Evolutionary conservation across 2,797 vertebrate species (phyloP).

Genomic region (Artibeus jamaicensis): DNA sequence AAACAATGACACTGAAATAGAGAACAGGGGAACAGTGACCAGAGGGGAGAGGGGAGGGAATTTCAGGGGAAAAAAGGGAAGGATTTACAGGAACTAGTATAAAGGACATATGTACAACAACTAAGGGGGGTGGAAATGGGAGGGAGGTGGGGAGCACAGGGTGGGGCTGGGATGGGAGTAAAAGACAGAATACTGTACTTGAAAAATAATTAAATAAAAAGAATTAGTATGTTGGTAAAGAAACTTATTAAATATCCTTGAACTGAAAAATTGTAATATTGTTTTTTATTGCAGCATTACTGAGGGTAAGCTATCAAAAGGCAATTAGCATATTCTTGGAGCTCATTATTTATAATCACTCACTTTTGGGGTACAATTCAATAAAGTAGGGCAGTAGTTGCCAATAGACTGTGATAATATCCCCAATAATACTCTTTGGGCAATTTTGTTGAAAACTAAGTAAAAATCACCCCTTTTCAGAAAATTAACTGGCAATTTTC

Average conservation of each 20-base stretch:
- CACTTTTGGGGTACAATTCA: accelerated
- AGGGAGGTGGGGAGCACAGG: too few relatives aligned
- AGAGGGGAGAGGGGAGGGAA: too few relatives aligned
- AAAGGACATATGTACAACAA: too few relatives aligned
- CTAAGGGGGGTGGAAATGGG: too few relatives aligned
- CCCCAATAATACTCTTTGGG: not conserved
- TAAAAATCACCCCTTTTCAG: not conserved
- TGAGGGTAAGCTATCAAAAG: not conserved
- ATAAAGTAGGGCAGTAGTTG: not conserved
- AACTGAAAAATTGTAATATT: not conserved
- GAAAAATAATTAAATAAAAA: too few relatives aligned
- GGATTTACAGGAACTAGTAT: too few relatives aligned
- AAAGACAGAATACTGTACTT: too few relatives aligned
- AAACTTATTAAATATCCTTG: not conserved
- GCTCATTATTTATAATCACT: not conserved
- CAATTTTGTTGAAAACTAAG: not conserved
- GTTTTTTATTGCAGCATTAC: not conserved
- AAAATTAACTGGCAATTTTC: not conserved
- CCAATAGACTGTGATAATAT: not conserved
- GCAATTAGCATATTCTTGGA: not conserved
- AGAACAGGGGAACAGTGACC: too few relatives aligned
- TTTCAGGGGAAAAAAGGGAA: too few relatives aligned
- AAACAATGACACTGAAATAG: too few relatives aligned
- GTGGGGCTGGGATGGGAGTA: too few relatives aligned
- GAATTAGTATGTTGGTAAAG: not conserved